Percentiles rank a stretch among this genome's conserved stretches.
These are phyloP conservation scores for Leucosticte australis DNA, from an alignment of 2,113 vertebrate species.

Conservation along the genomic window DNA sequence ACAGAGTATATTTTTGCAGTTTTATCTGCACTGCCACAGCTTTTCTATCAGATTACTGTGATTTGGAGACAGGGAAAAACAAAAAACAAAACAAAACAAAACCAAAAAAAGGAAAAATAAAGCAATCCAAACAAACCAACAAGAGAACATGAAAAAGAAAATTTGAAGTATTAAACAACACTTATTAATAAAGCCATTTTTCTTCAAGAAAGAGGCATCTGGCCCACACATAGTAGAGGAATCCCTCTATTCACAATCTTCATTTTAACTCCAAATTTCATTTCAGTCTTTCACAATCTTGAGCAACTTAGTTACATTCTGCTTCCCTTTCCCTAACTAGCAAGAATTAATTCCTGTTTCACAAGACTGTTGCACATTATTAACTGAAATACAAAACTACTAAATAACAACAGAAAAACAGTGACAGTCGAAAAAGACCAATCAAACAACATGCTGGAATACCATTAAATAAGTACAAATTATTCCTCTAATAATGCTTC, in stretches of 20 bases:
- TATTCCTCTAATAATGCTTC: background rate
- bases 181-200: background rate
- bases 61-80: background rate
- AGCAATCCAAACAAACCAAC: background rate
- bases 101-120: background rate
- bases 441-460: background rate
- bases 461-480: background rate
- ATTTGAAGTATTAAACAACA: background rate
- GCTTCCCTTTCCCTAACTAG: background rate
- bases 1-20: background rate
- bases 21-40: background rate
- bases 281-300: background rate
- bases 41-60: background rate
- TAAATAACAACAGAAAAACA: background rate
- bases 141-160: background rate
- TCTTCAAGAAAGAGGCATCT: background rate
- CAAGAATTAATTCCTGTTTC: background rate
- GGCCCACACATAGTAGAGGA: background rate
- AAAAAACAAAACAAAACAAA: too few relatives aligned
- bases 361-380: background rate
- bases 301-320: background rate
- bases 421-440: background rate
- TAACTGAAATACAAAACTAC: background rate
- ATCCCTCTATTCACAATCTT: background rate
- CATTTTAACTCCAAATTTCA: background rate